Base-by-base conservation (phyloP, 2,888 invertebrate genomes). In the Folsomia manolachei region DNA sequence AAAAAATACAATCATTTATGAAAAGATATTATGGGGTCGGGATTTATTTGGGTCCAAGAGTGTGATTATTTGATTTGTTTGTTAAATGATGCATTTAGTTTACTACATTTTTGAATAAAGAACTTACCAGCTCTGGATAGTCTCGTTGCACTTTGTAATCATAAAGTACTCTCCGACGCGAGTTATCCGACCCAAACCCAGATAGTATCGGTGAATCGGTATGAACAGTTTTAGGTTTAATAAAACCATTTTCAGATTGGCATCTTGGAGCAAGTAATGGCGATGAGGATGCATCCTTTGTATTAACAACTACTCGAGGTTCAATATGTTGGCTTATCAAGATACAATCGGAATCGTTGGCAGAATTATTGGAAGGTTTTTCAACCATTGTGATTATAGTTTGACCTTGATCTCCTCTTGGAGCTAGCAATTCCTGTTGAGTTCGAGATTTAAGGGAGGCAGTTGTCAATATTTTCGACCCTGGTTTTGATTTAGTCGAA, bases 71-170 rank as follows among this genome's bases (percentile, higher is more conserved):
- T n/a, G n/a, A n/a, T n/a, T n/a, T n/a, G n/a, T n/a, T n/a, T n/a
- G n/a, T n/a, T n/a, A n/a, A n/a, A n/a, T n/a, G n/a, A n/a, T n/a
- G n/a, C n/a, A n/a, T n/a, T n/a, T n/a, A n/a, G n/a, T n/a, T n/a
- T n/a, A n/a, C n/a, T n/a, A n/a, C n/a, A n/a, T n/a, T n/a, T n/a
- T n/a, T n/a, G n/a, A n/a, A n/a, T n/a, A n/a, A n/a, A n/a, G n/a
- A n/a, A n/a, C n/a, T n/a, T n/a, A n/a, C n/a, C 25, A 80, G 56
- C 73, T 80, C 80, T 0, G 80, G 80, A 60, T 80, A 80, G 63
- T 80, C 79, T 60, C 77, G 69, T 14, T 75, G 74, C 2, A 80
- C 68, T 69, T 79, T 79, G 70, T 75, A 75, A 63, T 80, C 80
- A 39, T 73, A 74, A 4, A 79, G 69, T 21, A 80, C 69, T 14